These are phyloP conservation scores for Crenichthys baileyi DNA, from an alignment of 2,797 vertebrate species.

Conservation along the genomic window DNA sequence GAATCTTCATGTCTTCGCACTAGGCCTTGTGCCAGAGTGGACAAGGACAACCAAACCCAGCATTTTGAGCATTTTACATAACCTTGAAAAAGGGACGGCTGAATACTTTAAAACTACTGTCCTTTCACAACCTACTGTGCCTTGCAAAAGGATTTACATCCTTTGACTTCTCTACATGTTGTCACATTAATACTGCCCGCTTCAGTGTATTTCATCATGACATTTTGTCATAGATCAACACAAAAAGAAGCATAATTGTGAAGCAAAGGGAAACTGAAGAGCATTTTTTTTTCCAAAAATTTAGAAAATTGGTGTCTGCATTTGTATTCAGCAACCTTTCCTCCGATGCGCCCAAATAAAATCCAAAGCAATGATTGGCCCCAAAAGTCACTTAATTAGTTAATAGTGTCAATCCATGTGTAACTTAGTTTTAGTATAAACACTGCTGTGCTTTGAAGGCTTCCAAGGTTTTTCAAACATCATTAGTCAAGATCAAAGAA, in stretches of 20 bases:
- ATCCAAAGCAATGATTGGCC: neutral
- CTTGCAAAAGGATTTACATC: neutral
- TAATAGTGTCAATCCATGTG: no score
- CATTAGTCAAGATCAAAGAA: no score
- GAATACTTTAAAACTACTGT: neutral
- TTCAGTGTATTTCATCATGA: neutral
- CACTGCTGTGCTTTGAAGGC: no score
- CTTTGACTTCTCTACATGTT: neutral
- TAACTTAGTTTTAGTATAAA: no score
- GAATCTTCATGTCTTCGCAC: neutral
- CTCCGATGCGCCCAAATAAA: neutral
- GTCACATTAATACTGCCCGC: neutral
- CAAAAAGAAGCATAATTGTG: neutral
- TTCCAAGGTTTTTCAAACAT: no score
- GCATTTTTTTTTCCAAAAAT: neutral
- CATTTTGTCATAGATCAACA: neutral
- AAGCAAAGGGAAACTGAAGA: neutral
- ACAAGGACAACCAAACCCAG: constrained; percentile 11
- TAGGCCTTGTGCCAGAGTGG: neutral
- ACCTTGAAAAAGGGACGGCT: neutral
- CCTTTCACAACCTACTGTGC: neutral
- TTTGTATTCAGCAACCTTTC: neutral
- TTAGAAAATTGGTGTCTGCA: neutral
- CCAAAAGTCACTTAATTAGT: no score
- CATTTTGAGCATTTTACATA: constrained; percentile 5